Evolutionary conservation across 37 sponge, comb jelly and placozoan genomes (phyloP).

Genomic region (Mnemiopsis leidyi): DNA sequence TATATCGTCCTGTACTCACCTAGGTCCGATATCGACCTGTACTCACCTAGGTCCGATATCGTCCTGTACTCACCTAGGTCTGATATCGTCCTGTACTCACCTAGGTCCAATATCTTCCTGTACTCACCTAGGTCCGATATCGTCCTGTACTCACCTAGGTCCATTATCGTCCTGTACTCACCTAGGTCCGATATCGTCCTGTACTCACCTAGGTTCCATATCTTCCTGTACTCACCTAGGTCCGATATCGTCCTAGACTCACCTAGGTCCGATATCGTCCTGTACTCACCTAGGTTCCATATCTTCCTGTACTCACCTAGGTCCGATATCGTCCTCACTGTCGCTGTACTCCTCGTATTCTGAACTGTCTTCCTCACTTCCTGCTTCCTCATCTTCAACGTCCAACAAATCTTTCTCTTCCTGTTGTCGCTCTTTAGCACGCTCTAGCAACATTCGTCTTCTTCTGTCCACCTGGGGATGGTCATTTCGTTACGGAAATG

Average conservation of each 20-base stretch:
- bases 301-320: constrained; percentile 80
- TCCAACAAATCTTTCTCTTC: constrained; percentile 67
- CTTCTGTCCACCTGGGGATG: constrained; percentile 67
- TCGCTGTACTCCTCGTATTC: constrained; percentile 95
- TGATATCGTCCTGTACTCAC: too few relatives aligned
- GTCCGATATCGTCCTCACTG: constrained; percentile 90
- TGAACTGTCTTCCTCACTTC: constrained; percentile 76
- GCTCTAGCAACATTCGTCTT: constrained; percentile 63
- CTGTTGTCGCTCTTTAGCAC: constrained; percentile 66
- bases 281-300: constrained; percentile 71
- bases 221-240: not conserved
- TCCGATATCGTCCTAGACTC: constrained; percentile 90
- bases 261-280: constrained; percentile 71
- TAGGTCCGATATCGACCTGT: too few relatives aligned
- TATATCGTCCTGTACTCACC: too few relatives aligned
- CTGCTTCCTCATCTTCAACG: constrained; percentile 68
- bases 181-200: not conserved
- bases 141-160: not conserved
- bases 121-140: not conserved
- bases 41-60: too few relatives aligned
- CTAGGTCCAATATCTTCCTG: too few relatives aligned
- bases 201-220: not conserved
- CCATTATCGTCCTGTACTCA: not conserved
- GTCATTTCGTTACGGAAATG: too few relatives aligned
- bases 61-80: too few relatives aligned